Percentiles rank a stretch among this genome's conserved stretches.
Evolutionary conservation across 2,113 vertebrate genomes (phyloP).

Genomic region (Elaphurus davidianus): DNA sequence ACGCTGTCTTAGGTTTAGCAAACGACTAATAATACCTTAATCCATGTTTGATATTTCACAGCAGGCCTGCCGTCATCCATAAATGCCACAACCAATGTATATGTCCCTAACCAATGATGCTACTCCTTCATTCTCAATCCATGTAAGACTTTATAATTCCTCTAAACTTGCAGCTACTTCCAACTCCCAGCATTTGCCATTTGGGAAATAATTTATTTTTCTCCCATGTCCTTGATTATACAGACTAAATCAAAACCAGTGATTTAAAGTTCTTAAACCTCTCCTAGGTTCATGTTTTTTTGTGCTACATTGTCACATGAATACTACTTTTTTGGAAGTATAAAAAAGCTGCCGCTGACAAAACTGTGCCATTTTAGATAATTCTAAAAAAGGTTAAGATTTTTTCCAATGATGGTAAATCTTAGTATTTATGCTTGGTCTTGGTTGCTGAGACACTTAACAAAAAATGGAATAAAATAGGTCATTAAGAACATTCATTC

Average conservation of each 20-base stretch:
- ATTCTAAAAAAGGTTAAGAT: not conserved
- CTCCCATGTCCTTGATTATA: not conserved
- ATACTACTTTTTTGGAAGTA: not conserved
- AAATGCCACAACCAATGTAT: not conserved
- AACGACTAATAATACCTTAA: not conserved
- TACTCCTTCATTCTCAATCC: not conserved
- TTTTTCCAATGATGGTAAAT: not conserved
- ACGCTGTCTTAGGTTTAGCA: not conserved
- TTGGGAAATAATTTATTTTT: not conserved
- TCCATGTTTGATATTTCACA: not conserved
- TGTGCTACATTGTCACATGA: not conserved
- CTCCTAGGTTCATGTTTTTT: not conserved
- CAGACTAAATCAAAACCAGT: not conserved
- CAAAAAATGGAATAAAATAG: not conserved
- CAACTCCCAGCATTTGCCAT: not conserved
- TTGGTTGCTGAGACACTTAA: not conserved
- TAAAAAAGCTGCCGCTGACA: not conserved
- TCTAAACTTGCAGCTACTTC: not conserved
- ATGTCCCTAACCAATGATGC: not conserved
- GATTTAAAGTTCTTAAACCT: not conserved
- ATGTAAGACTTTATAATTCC: not conserved
- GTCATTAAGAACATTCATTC: not conserved
- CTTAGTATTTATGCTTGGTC: not conserved
- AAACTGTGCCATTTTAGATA: not conserved
- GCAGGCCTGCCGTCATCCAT: not conserved